Conservation (phyloP, 2,113 vertebrate genomes). For the Apteryx owenii region DNA sequence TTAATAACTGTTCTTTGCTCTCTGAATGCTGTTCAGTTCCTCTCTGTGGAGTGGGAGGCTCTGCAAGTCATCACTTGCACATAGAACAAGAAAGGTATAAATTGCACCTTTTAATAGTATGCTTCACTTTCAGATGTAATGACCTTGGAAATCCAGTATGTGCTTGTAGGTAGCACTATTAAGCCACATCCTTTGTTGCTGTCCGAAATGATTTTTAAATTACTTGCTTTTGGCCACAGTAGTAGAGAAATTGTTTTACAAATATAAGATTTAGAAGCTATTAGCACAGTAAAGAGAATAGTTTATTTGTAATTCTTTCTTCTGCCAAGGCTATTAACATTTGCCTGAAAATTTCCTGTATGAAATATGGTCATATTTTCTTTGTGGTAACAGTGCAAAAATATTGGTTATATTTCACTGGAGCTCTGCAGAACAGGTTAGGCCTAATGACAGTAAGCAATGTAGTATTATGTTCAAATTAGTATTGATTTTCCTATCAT, state of each 20-base stretch:
- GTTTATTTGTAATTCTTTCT: neutral
- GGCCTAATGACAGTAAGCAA: neutral
- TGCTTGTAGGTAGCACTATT: neutral
- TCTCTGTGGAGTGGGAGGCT: slow-evolving; percentile 26
- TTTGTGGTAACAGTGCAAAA: neutral
- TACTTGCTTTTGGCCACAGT: neutral
- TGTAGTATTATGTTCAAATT: neutral
- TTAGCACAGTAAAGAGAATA: neutral
- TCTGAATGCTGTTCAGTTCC: neutral
- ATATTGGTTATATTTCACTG: neutral
- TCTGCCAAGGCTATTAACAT: neutral
- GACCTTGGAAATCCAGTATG: neutral
- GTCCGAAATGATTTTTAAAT: neutral
- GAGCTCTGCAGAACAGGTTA: neutral
- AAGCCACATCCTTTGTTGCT: neutral
- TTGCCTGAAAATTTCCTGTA: neutral
- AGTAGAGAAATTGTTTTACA: neutral
- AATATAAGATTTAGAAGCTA: neutral
- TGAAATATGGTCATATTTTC: accelerated
- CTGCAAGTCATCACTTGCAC: neutral
- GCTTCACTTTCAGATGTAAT: slow-evolving; percentile 12
- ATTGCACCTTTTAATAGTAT: slow-evolving; percentile 31
- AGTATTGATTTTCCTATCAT: neutral
- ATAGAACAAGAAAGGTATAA: neutral
- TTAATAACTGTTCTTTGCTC: neutral